Base-by-base conservation (phyloP, 2,888 invertebrate genomes). In the Sacculina carcini region DNA sequence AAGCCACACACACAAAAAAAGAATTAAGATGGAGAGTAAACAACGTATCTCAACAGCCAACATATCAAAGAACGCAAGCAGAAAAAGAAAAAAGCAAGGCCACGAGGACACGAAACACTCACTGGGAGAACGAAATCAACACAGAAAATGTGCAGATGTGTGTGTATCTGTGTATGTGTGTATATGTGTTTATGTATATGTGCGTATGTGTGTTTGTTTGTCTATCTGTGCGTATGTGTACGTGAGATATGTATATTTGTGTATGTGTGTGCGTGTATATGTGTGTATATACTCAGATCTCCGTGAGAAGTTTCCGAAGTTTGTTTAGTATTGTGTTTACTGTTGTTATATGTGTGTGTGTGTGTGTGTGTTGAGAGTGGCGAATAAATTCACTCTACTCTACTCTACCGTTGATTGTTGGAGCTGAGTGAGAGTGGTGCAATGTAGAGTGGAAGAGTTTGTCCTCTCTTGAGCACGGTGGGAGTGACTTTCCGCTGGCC, bases 401-500 rank as follows among this genome's bases (percentile, higher is more conserved):
- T 5, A n/a, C 36, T 23, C 10, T 23, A 10, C 39, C 3, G 26
- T 26, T n/a, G 16, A 24, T 26, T 14, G 44, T 44, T 44, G 44
- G n/a, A 19, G 44, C 44, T 44, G 44, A 44, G 44, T 2, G 44
- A n/a, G 28, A 44, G 64, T 0, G 84, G 77, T 1, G 79, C 72
- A 54, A 90, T 71, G 65, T 83, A 94, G 3, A 90, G 62, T 4
- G 87, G 81, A 56, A 78, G 66, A 39, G 73, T 66, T 39, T 69
- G 67, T 12, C 77, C 76, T 38, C 49, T 46, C 3, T 72, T 64
- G 21, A 81, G 62, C 0, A 70, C 66, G 1, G 69, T 67, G 0
- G 72, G 66, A 31, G 71, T 69, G 63, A 77, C 74, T 67, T 85
- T 90, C 67, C 85, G 87, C 3, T 82, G 83, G 49, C 73, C 75